phyloP scores from a whole-genome alignment of 2,888 invertebrate species.

The Luperina nickerlii region DNA sequence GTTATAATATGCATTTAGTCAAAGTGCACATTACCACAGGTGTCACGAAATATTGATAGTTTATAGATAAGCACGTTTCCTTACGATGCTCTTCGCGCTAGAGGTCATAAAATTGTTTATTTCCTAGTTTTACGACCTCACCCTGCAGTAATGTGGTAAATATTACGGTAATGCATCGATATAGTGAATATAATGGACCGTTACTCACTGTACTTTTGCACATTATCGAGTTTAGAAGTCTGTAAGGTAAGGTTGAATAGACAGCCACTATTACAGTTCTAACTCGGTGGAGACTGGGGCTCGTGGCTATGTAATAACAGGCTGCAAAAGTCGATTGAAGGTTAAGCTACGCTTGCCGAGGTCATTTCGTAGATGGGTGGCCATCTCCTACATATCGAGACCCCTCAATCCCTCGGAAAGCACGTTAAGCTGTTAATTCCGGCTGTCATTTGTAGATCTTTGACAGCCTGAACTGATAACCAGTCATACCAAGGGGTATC shows the following conservation, averaged over 20 bases:
- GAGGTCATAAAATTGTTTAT: conserved; percentile 46
- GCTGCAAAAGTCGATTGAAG: too few relatives aligned
- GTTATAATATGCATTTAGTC: neutral
- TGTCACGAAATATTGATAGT: conserved; percentile 19
- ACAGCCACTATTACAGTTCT: neutral
- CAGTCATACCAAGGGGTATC: too few relatives aligned
- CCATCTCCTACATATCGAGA: too few relatives aligned
- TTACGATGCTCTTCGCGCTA: conserved; percentile 13
- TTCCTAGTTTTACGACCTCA: conserved; percentile 20
- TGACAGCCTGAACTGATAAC: too few relatives aligned
- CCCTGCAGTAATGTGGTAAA: conserved; percentile 6
- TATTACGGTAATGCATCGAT: conserved; percentile 39
- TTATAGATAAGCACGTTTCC: conserved; percentile 11
- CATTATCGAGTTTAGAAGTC: neutral
- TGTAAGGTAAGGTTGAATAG: neutral
- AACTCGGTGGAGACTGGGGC: neutral
- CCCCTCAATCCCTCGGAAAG: too few relatives aligned
- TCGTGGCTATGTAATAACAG: neutral
- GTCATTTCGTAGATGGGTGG: too few relatives aligned
- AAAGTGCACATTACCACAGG: neutral
- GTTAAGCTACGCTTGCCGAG: too few relatives aligned
- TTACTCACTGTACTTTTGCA: neutral
- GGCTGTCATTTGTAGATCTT: too few relatives aligned
- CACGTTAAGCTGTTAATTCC: too few relatives aligned
- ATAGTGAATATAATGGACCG: conserved; percentile 33